Base-by-base conservation (phyloP, 1,140 invertebrate species). In the Berghia stephanieae region DNA sequence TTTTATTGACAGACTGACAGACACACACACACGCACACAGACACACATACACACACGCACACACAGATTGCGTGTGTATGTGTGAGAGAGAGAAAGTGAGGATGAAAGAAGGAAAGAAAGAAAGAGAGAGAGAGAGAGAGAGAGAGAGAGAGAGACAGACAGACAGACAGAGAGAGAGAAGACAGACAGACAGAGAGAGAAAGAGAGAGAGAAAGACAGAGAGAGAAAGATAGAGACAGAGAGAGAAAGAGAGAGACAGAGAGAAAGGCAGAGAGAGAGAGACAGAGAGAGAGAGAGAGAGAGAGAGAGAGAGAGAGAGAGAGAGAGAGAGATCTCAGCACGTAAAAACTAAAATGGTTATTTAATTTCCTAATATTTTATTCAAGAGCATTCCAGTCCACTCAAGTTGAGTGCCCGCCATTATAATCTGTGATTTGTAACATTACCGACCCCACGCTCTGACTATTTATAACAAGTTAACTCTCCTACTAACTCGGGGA, bases 141-240 rank as follows among this genome's bases (percentile, higher is more conserved):
- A 57, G 2, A 38, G 49, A 60, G 13, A 55, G 49, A 55, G 13
- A 55, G 2, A 74, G 49, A 60, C 31, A 57, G 49, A 74, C 10
- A 36, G 16, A 60, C 27, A 63, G 49, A 74, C 8, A 40, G 34
- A 74, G 3, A 55, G 27, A 60, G 34, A 55, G 31, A 40, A 21
- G 43, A n/a, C n/a, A n/a, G n/a, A n/a, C n/a, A n/a, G n/a, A n/a
- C 49, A 74, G 49, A 74, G 8, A 38, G 31, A 24, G 55, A 0
- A 24, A 75, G n/a, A 66, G n/a, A 63, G 55, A 75, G 38, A 66
- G 73, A 42, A 24, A 66, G 38, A 75, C 36, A 8, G 55, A 40
- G 57, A 66, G 55, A 42, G n/a, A 43, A 13, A 60, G 38, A 63
- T n/a, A 63, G 55, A 63, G 36, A 42, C 38, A 75, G 73, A 75